These are phyloP conservation scores for Pocota personata DNA, from an alignment of 2,888 invertebrate genomes.

Conservation along the genomic window DNA sequence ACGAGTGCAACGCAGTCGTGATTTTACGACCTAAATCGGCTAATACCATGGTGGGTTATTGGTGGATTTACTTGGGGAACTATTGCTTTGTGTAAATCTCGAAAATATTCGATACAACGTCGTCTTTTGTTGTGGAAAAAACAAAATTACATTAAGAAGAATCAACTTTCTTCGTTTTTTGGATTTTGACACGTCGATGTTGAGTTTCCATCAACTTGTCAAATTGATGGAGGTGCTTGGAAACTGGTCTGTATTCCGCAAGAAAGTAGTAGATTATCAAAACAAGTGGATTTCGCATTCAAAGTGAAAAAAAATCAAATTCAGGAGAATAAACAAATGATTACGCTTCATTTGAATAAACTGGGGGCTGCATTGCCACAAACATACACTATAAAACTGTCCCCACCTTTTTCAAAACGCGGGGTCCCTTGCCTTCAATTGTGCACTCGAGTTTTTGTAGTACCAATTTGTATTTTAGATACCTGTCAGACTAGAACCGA, in stretches of 20 bases:
- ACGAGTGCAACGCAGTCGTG: constrained; percentile 97
- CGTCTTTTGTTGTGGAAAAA: constrained; percentile 32
- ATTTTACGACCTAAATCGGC: constrained; percentile 99
- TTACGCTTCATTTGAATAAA: too few relatives aligned
- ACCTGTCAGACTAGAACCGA: too few relatives aligned
- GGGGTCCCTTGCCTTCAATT: too few relatives aligned
- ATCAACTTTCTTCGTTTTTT: constrained; percentile 59
- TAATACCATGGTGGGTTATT: constrained; percentile 93
- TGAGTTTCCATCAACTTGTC: constrained; percentile 57
- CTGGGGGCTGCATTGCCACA: too few relatives aligned
- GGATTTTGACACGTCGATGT: constrained; percentile 76
- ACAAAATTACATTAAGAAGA: constrained; percentile 44
- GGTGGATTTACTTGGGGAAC: constrained; percentile 18
- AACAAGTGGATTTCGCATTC: not conserved
- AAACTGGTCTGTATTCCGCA: constrained; percentile 19
- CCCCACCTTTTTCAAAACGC: too few relatives aligned
- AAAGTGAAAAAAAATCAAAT: not conserved
- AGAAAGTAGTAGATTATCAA: constrained; percentile 42
- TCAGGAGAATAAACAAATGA: not conserved
- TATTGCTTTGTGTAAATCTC: not conserved
- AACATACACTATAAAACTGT: too few relatives aligned
- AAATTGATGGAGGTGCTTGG: constrained; percentile 41
- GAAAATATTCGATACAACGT: constrained; percentile 23
- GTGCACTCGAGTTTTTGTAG: too few relatives aligned
- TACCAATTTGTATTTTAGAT: too few relatives aligned